Evolutionary conservation across 1,140 invertebrate genomes (phyloP), one percentile per base, ranked within the genome.

Genomic region (Drosophila asahinai): DNA sequence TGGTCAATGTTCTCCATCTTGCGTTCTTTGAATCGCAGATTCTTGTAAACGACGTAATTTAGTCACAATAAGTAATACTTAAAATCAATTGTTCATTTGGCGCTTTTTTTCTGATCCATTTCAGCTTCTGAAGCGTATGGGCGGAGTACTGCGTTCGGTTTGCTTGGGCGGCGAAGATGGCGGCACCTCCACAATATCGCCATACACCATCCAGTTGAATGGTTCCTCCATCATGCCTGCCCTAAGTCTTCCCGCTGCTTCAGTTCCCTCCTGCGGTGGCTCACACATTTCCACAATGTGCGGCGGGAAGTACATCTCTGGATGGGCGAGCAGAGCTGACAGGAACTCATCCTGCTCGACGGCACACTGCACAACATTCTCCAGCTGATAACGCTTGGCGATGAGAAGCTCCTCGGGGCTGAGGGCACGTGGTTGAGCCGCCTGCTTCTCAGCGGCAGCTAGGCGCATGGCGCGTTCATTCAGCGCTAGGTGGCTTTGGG

Each of bases 131-230:
- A 73, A 65, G 19, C 60, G 55, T 2, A 45, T 22, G 7, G 68
- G 40, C 15, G 25, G 42, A 5, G 11, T 33, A 7, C 27, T 12
- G 22, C 73, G 84, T 15, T 22, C 47, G 22, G 5, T 42, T 8
- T 19, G 8, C 14, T 62, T 81, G 3, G 73, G 84, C n/a, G 84
- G 84, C 3, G 84, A 87, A 9, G 81, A 81, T 3, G 84, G 81
- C 7, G 55, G 45, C 14, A 75, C 12, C 5, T 81, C 71, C 1
- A 57, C 3, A 17, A 80, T 67, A 6, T 72, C 77, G 19, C 47
- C 55, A 42, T 71, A 59, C 25, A 47, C 42, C 49, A 73, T 60
- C 71, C 25, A 77, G 14, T 17, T 45, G 5, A 49, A 11, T 3
- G 22, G 14, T 2, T 38, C 25, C 19, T 25, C 36, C 43, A 6